Evolutionary conservation across 2,888 invertebrate species (phyloP).

Genomic region (Agelastica alni): DNA sequence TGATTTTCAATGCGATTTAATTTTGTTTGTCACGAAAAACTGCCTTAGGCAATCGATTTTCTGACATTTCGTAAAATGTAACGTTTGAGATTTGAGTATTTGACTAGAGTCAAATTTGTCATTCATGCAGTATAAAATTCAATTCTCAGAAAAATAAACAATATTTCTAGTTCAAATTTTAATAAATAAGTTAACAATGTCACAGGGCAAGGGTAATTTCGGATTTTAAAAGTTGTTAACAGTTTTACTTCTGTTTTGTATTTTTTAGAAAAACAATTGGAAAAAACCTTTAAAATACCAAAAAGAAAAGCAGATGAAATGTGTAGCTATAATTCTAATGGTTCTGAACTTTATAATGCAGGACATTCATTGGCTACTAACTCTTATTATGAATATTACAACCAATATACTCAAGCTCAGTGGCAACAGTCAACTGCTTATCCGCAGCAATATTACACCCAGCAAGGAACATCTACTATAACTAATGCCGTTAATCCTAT

Average conservation of each 20-base stretch:
- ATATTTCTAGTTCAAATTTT: no score
- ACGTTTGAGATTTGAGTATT: no score
- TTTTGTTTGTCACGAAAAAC: no score
- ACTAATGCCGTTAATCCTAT: slow-evolving; percentile 30
- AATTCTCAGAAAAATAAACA: no score
- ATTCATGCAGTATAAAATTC: no score
- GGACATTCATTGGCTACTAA: slow-evolving; percentile 36
- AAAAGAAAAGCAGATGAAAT: slow-evolving; percentile 34
- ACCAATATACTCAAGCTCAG: slow-evolving; percentile 33
- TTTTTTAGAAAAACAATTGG: slow-evolving; percentile 34
- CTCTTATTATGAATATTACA: slow-evolving; percentile 42
- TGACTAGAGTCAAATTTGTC: no score
- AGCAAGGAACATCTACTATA: slow-evolving; percentile 8
- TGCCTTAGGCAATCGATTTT: no score
- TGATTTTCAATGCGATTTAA: no score
- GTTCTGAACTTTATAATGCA: slow-evolving; percentile 11
- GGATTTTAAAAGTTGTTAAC: no score
- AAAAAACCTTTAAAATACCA: slow-evolving; percentile 40
- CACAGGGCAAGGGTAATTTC: slow-evolving; percentile 1
- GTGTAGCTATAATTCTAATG: slow-evolving; percentile 5
- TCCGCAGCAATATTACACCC: slow-evolving; percentile 20
- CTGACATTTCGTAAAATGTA: no score
- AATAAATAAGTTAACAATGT: slow-evolving; percentile 1
- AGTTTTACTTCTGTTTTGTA: no score
- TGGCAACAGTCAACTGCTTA: slow-evolving; percentile 32